Evolutionary conservation across 1,140 invertebrate species (phyloP).

Genomic region (Pteromalus puparum): DNA sequence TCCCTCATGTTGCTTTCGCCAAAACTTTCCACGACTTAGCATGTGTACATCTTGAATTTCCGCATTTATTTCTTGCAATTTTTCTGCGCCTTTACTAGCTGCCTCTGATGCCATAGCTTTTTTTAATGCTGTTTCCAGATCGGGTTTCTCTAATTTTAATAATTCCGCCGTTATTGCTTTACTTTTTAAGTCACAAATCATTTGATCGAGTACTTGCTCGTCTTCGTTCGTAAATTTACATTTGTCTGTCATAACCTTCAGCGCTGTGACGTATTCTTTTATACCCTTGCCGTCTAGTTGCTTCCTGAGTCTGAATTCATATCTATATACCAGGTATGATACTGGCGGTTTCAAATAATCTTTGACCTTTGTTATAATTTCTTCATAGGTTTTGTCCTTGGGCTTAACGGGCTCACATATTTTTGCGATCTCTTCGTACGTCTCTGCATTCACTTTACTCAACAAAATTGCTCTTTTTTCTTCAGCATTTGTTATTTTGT

Average conservation of each 20-base stretch:
- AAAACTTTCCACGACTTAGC: slow-evolving; percentile 4
- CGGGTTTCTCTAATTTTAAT: slow-evolving; percentile 5
- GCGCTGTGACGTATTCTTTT: not conserved
- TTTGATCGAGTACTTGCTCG: slow-evolving; percentile 16
- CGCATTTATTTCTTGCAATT: not conserved
- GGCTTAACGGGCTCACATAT: no score
- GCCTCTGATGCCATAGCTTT: slow-evolving; percentile 4
- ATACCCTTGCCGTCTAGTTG: not conserved
- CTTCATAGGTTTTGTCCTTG: no score
- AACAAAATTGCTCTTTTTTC: not conserved
- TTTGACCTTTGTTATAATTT: not conserved
- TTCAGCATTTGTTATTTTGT: not conserved
- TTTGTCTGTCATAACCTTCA: slow-evolving; percentile 14
- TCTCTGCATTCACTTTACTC: no score
- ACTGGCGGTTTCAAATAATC: slow-evolving; percentile 13
- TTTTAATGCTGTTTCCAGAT: slow-evolving; percentile 10
- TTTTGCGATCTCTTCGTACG: no score
- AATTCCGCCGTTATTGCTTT: slow-evolving; percentile 16
- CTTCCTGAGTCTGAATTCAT: not conserved
- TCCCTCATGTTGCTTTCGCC: not conserved
- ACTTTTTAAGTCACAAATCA: slow-evolving; percentile 9
- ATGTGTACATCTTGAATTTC: not conserved
- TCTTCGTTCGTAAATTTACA: slow-evolving; percentile 16
- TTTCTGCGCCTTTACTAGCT: slow-evolving; percentile 5
- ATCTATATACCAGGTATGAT: not conserved